These are phyloP conservation scores for Platyrinchus mystaceus DNA, from an alignment of 2,797 vertebrate species.

Conservation along the genomic window DNA sequence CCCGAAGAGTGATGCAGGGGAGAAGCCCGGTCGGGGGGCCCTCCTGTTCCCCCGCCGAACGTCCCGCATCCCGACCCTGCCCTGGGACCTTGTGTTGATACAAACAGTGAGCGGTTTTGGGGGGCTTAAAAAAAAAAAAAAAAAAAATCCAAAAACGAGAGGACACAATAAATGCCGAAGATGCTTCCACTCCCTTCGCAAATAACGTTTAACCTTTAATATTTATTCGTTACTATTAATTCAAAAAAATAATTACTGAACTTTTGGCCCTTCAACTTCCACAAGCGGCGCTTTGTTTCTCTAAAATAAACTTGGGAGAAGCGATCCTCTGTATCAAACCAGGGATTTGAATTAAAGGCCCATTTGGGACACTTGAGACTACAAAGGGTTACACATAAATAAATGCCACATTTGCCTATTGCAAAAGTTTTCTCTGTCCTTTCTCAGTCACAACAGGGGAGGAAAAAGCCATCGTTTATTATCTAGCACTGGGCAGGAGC, in stretches of 20 bases:
- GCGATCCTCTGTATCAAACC: slow-evolving; percentile 49
- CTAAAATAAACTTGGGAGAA: slow-evolving; percentile 67
- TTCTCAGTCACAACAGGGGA: slow-evolving; percentile 76
- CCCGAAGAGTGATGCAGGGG: not conserved
- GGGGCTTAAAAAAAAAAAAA: too few relatives aligned
- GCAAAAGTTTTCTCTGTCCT: slow-evolving; percentile 78
- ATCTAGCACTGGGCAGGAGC: slow-evolving; percentile 69
- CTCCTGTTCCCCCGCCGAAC: not conserved
- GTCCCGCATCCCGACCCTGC: not conserved
- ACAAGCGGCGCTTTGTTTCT: slow-evolving; percentile 73
- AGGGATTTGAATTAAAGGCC: slow-evolving; percentile 68
- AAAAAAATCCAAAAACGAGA: not conserved
- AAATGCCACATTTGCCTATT: slow-evolving; percentile 76
- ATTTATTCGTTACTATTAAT: slow-evolving; percentile 68
- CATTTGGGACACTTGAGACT: slow-evolving; percentile 71
- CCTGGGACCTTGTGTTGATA: not conserved
- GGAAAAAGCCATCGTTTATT: slow-evolving; percentile 73
- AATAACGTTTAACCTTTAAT: slow-evolving; percentile 50
- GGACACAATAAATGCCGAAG: not conserved
- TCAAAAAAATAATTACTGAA: slow-evolving; percentile 67
- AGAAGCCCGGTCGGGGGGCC: not conserved
- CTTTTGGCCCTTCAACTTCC: slow-evolving; percentile 59
- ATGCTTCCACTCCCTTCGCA: not conserved
- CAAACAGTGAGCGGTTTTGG: not conserved
- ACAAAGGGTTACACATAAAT: slow-evolving; percentile 78